Evolutionary conservation across 2,888 invertebrate genomes (phyloP).

Genomic region (Meteorus cinctellus): DNA sequence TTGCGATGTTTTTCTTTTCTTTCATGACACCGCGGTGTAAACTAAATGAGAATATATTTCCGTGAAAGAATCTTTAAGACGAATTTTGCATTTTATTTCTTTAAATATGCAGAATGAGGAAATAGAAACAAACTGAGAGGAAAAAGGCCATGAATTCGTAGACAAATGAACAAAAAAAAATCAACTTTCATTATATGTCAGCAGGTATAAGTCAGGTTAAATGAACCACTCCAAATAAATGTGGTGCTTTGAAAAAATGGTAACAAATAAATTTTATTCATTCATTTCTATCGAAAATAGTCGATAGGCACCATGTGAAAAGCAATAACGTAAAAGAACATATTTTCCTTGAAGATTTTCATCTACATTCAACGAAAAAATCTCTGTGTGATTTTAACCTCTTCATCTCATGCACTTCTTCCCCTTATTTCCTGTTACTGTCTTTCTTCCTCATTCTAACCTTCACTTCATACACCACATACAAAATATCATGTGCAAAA

Average conservation of each 20-base stretch:
- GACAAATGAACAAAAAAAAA: background rate
- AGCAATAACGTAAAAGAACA: no score
- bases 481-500: constrained; percentile 29
- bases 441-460: constrained; percentile 16
- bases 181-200: no score
- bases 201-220: no score
- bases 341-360: no score
- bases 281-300: no score
- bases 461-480: background rate
- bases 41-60: constrained; percentile 36
- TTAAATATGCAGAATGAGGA: constrained; percentile 14
- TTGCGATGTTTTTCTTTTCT: no score
- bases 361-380: background rate
- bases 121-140: background rate
- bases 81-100: constrained; percentile 24
- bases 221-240: no score
- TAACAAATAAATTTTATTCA: no score
- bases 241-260: no score
- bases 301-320: no score
- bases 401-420: background rate
- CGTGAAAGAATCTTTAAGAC: constrained; percentile 38
- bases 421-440: constrained; percentile 23
- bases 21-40: background rate
- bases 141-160: background rate
- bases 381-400: background rate